These are phyloP conservation scores for Cherax destructor DNA, from an alignment of 1,140 invertebrate species.

Conservation along the genomic window DNA sequence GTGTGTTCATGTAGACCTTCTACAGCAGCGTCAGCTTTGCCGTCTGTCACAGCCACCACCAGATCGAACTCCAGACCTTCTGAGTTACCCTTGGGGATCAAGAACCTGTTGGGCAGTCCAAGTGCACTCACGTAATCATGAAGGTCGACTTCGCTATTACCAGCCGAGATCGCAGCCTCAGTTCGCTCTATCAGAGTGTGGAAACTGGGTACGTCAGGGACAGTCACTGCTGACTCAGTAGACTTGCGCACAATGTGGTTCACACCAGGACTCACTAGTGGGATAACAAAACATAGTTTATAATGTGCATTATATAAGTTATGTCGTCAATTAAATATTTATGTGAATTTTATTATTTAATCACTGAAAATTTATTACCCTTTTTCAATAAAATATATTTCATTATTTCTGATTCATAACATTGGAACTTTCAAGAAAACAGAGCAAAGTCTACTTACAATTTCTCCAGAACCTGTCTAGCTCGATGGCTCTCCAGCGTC, in stretches of 20 bases:
- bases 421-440: neutral
- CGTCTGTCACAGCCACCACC: conserved; percentile 23
- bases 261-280: neutral
- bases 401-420: neutral
- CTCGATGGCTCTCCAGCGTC: conserved; percentile 27
- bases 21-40: conserved; percentile 67
- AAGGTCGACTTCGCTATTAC: neutral
- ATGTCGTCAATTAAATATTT: too few species aligned
- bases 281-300: neutral
- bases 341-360: neutral
- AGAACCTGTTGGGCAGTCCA: conserved; percentile 32
- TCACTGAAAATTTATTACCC: neutral
- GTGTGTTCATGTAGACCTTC: conserved; percentile 26
- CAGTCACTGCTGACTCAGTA: conserved; percentile 12
- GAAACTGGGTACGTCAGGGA: conserved; percentile 47
- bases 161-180: neutral
- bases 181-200: conserved; percentile 17
- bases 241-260: conserved; percentile 12
- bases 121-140: neutral
- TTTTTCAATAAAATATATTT: neutral
- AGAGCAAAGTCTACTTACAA: conserved; percentile 1
- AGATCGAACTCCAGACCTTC: conserved; percentile 29
- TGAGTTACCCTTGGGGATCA: conserved; percentile 24
- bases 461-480: conserved; percentile 38
- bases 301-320: neutral